phyloP scores from a whole-genome alignment of 2,113 vertebrate genomes.

The Pteruthius melanotis region DNA sequence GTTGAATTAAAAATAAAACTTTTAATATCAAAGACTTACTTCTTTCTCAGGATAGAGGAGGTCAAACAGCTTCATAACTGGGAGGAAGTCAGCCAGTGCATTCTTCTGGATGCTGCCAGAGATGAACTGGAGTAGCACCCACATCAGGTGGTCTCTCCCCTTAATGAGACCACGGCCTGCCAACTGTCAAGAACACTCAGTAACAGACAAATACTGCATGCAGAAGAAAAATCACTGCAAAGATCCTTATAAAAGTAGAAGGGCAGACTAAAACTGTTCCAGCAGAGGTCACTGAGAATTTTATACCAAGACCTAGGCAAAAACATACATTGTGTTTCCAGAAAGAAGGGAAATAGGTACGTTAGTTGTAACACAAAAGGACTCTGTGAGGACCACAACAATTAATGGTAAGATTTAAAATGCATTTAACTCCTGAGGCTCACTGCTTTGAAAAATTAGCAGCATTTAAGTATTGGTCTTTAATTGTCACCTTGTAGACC shows the following conservation, averaged over 20 bases:
- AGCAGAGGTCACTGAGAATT: not conserved
- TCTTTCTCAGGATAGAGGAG: slow-evolving; percentile 98
- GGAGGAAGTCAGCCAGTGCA: slow-evolving; percentile 93
- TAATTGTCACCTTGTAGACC: not conserved
- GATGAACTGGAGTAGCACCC: slow-evolving; percentile 98
- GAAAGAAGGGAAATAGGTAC: not conserved
- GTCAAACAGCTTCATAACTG: slow-evolving; percentile 99
- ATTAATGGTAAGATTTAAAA: not conserved
- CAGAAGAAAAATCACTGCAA: not conserved
- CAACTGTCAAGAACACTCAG: slow-evolving; percentile 78
- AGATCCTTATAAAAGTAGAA: not conserved
- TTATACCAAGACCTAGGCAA: not conserved
- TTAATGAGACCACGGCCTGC: slow-evolving; percentile 97
- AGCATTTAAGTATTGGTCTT: not conserved
- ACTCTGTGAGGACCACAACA: not conserved
- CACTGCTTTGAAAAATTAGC: not conserved
- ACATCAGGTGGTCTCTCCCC: slow-evolving; percentile 98
- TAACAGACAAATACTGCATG: not conserved
- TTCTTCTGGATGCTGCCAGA: slow-evolving; percentile 99
- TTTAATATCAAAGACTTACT: slow-evolving; percentile 70
- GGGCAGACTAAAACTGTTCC: not conserved
- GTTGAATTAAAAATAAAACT: not conserved
- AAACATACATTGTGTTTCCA: accelerated
- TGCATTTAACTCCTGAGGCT: not conserved
- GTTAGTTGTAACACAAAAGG: not conserved